Base-by-base conservation (phyloP, 2,113 vertebrate genomes). In the Speoplatyrhinus poulsoni region DNA sequence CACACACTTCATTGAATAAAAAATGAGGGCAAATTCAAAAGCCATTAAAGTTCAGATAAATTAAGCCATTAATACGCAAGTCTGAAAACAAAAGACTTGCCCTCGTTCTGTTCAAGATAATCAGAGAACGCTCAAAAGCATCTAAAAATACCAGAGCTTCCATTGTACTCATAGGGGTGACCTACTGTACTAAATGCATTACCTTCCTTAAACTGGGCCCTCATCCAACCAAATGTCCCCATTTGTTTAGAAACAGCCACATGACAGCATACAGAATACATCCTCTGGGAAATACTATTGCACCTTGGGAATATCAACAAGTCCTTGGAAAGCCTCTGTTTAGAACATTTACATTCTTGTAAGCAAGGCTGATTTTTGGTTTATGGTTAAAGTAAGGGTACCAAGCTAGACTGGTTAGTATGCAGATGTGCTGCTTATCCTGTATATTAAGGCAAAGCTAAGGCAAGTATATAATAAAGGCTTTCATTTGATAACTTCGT, bases 231-330 rank as follows among this genome's bases (percentile, higher is more conserved):
- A 65, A 81, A 60, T 49, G 33, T 57, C 69, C 49, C 57, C 58
- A 65, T 79, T 81, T 63, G 46, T 72, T 69, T 58, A 73, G 17
- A 57, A 67, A 70, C 68, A 19, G 67, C 60, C 46, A 32, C 0
- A 56, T 32, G 53, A 61, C 33, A 19, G 55, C 70, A 33, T 55
- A 72, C 70, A 11, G 6, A 67, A 71, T 68, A 62, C 70, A 52
- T 9, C 57, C 56, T 67, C 70, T 59, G 62, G 50, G 60, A 65
- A 65, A 68, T 15, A 60, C 32, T 66, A 9, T 26, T 32, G 48
- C 70, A 49, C 70, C 32, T 46, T 69, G 70, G 70, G 70, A 85
- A 80, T 58, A 54, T 64, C 58, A 65, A 77, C 70, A 65, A 66
- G 58, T 19, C 53, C 61, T 46, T 50, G 61, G 16, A 62, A 47